Conservation (phyloP, 2,888 invertebrate species). For the Hetaerina titia region DNA sequence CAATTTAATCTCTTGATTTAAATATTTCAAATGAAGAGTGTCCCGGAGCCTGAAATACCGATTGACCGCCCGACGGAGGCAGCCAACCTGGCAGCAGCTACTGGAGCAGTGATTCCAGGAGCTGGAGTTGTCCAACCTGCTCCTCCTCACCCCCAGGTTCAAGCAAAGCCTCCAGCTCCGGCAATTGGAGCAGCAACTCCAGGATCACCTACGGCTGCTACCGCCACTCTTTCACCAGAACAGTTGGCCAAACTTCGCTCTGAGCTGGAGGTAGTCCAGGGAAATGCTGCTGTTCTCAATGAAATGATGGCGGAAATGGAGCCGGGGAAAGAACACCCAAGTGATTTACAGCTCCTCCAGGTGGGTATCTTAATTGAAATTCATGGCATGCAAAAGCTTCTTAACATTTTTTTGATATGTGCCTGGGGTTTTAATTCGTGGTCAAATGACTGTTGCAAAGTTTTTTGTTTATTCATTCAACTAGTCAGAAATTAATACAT, state of each 20-base stretch:
- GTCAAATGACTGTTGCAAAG: too few relatives aligned
- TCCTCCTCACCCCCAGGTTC: conserved; percentile 45
- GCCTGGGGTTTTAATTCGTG: too few relatives aligned
- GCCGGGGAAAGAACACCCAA: conserved; percentile 89
- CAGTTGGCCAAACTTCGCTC: conserved; percentile 93
- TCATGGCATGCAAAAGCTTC: too few relatives aligned
- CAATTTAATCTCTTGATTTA: conserved; percentile 63
- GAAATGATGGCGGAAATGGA: conserved; percentile 97
- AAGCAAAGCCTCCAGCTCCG: conserved; percentile 50
- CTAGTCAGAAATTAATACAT: too few relatives aligned
- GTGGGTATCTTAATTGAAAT: conserved; percentile 77
- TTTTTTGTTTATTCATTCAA: too few relatives aligned
- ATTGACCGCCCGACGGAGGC: conserved; percentile 71
- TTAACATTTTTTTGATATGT: too few relatives aligned
- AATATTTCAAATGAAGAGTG: conserved; percentile 74
- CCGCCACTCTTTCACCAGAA: conserved; percentile 83
- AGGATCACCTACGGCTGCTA: conserved; percentile 74
- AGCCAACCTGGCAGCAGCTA: conserved; percentile 70
- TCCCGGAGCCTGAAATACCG: conserved; percentile 69
- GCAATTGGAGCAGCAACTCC: neutral
- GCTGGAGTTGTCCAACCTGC: conserved; percentile 33
- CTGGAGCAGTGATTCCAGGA: conserved; percentile 68
- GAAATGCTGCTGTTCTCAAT: conserved; percentile 94
- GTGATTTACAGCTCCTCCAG: conserved; percentile 92
- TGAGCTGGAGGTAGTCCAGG: conserved; percentile 95